Evolutionary conservation across 2,888 invertebrate species (phyloP), one percentile per base, ranked within the genome.

Genomic region (Schizaphis graminum): DNA sequence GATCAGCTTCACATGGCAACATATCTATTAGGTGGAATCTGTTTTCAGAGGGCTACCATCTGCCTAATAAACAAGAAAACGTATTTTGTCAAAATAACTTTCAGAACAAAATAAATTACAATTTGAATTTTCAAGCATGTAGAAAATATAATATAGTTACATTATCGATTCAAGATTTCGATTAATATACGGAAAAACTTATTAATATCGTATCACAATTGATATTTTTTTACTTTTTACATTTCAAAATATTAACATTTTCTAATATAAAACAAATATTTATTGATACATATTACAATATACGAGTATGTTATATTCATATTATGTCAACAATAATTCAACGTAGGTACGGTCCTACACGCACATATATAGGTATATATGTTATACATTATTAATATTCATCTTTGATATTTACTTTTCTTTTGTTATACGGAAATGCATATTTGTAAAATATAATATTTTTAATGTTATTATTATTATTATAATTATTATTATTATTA

Each of bases 51-150:
- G 11, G 11, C 10, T 89, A 61, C 28, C 44, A 61, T 61, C 44
- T 61, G 61, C n/a, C 61, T n/a, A 61, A 61, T n/a, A 44, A 57
- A 61, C 21, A 44, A 89, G 77, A 89, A 89, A 89, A 61, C 21
- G 8, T 47, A 47, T 61, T 89, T 47, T 89, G 57, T 89, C 61
- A n/a, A 61, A 89, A n/a, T 13, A 47, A 44, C 61, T 89, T 44
- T 41, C 11, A 28, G 28, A 44, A 47, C 2, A 28, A 89, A 89
- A 89, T 61, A 21, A 21, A 21, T 56, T n/a, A 21, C n/a, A 47
- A 61, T 8, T 57, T 77, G 21, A 77, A n/a, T n/a, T n/a, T 0
- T 35, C 35, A 77, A 77, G 3, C n/a, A 77, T 21, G 21, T 35
- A 10, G 7, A 28, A 21, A 3, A 77, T 2, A 8, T 28, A 21